Conservation (phyloP, 92 coral and sea anemone species). For the Heliopora coerulea region DNA sequence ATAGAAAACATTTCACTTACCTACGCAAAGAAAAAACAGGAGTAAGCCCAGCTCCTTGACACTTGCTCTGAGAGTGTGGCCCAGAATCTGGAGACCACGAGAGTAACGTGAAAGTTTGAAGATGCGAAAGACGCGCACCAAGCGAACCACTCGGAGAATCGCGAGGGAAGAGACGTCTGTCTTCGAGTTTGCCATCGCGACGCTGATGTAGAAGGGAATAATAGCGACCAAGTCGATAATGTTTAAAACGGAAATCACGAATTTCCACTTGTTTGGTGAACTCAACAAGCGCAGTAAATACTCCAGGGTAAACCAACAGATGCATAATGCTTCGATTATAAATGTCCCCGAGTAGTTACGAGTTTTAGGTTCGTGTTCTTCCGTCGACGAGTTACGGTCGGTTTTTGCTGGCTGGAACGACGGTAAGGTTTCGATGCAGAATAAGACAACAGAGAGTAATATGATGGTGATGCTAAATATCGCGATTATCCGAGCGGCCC, state of each 20-base stretch:
- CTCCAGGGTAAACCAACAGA: constrained; percentile 90
- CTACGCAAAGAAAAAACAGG: constrained; percentile 92
- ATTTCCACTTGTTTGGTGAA: constrained; percentile 89
- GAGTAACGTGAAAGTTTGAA: constrained; percentile 97
- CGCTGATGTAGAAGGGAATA: constrained; percentile 80
- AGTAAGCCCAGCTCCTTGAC: constrained; percentile 86
- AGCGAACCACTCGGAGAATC: constrained; percentile 79
- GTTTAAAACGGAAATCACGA: constrained; percentile 78
- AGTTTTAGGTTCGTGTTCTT: constrained; percentile 8
- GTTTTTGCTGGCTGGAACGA: constrained; percentile 61
- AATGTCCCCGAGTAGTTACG: constrained; percentile 62
- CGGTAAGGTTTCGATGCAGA: constrained; percentile 95
- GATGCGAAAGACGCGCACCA: constrained; percentile 90
- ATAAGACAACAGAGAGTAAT: constrained; percentile 79
- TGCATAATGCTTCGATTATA: constrained; percentile 78
- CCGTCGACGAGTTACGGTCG: constrained; percentile 31
- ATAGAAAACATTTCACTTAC: constrained; percentile 40
- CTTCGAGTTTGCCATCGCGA: constrained; percentile 71
- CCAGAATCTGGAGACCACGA: constrained; percentile 92
- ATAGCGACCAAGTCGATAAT: constrained; percentile 89
- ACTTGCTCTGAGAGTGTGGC: constrained; percentile 96
- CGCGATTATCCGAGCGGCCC: constrained; percentile 75
- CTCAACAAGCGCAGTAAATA: constrained; percentile 72
- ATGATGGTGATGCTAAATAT: constrained; percentile 75
- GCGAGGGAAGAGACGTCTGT: constrained; percentile 84